These are phyloP conservation scores for Calephelis nemesis DNA, from an alignment of 1,140 invertebrate genomes.

Conservation along the genomic window DNA sequence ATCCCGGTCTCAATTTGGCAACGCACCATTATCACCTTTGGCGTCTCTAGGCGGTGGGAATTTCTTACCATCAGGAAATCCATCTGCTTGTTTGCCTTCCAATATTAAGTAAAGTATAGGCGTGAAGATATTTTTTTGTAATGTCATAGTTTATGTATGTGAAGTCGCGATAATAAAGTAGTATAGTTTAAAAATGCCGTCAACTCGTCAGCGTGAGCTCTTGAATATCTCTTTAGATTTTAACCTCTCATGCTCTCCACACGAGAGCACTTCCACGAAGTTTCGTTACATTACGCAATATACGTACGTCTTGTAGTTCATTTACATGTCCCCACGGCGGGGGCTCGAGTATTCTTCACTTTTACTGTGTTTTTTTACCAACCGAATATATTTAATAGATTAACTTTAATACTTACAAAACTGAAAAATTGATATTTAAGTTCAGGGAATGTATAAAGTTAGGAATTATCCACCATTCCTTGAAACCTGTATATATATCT, in stretches of 20 bases:
- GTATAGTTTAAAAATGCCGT: neutral
- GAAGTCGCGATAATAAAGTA: no score
- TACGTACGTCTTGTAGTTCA: constrained; percentile 30
- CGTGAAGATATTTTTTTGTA: no score
- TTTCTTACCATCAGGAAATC: no score
- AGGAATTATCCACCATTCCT: no score
- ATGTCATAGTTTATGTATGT: no score
- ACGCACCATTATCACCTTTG: no score
- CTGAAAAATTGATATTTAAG: neutral
- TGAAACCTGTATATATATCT: no score
- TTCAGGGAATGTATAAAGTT: no score
- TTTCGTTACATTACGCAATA: constrained; percentile 32
- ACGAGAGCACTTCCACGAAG: constrained; percentile 31
- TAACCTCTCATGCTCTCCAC: constrained; percentile 33
- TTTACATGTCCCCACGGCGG: constrained; percentile 24
- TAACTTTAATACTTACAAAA: neutral
- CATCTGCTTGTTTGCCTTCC: no score
- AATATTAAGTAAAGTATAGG: no score
- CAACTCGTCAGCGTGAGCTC: constrained; percentile 25
- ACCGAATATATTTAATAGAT: neutral
- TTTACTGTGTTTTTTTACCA: constrained; percentile 4
- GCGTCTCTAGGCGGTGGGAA: no score
- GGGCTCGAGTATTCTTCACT: neutral
- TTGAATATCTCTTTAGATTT: constrained; percentile 35
- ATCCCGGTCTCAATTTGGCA: no score